Percentiles rank a stretch among this genome's conserved stretches.
These are phyloP conservation scores for Graphium colonna DNA, from an alignment of 2,888 invertebrate genomes.

Conservation along the genomic window DNA sequence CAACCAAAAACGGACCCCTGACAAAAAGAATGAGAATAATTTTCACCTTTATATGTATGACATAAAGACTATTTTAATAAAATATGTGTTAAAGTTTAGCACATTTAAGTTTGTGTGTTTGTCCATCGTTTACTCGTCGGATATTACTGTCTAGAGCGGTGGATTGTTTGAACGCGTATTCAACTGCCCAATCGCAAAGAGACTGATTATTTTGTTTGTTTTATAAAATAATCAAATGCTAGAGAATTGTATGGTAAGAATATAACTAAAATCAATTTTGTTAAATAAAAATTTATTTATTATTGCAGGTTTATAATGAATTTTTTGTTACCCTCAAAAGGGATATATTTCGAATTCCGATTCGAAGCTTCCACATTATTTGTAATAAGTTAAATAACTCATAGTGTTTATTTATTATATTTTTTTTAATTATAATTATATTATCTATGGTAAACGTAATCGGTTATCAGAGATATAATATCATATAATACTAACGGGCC, in stretches of 20 bases:
- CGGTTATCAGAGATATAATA: no score
- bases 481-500: no score
- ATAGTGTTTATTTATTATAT: no score
- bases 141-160: conserved; percentile 59
- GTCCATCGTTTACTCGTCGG: conserved; percentile 60
- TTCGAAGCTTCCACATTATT: no score
- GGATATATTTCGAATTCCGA: no score
- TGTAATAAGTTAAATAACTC: no score
- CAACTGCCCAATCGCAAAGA: conserved; percentile 5
- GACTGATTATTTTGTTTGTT: conserved; percentile 14
- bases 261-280: no score
- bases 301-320: no score
- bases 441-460: no score
- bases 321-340: no score
- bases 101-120: conserved; percentile 37
- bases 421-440: no score
- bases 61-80: background rate
- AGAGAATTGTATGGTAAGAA: background rate
- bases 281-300: no score
- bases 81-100: conserved; percentile 5
- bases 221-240: background rate
- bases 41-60: background rate
- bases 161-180: conserved; percentile 46
- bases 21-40: background rate
- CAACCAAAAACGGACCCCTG: conserved; percentile 21